phyloP scores from a whole-genome alignment of 2,797 vertebrate genomes.

The Falco berigora region DNA sequence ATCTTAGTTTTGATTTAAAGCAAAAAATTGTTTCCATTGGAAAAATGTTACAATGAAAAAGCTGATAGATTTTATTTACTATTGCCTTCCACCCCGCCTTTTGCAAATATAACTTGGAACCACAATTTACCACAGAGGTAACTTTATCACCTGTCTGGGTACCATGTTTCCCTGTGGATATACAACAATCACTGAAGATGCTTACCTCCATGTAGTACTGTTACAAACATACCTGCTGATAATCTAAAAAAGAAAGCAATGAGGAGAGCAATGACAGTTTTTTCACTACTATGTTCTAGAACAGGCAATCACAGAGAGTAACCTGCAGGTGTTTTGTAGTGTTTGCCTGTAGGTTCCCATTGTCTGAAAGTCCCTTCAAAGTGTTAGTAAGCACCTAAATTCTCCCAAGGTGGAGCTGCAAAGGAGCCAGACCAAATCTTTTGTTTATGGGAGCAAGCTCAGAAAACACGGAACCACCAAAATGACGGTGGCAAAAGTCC shows the following conservation, averaged over 20 bases:
- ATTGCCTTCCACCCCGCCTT: background rate
- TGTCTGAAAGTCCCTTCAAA: background rate
- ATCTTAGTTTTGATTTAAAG: background rate
- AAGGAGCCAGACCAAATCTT: background rate
- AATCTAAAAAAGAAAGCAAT: background rate
- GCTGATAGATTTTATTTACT: background rate
- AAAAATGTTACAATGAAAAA: background rate
- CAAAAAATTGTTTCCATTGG: background rate
- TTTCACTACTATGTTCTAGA: background rate
- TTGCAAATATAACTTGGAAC: background rate
- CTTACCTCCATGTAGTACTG: background rate
- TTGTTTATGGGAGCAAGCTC: background rate
- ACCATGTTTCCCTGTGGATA: background rate
- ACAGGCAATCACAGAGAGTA: background rate
- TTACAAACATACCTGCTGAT: background rate
- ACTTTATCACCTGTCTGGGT: background rate
- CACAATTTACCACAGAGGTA: background rate
- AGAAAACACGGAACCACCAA: background rate
- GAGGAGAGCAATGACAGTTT: background rate
- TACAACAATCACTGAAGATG: background rate
- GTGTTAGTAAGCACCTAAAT: background rate
- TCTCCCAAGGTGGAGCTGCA: background rate
- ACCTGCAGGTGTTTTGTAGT: background rate
- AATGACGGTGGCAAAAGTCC: background rate
- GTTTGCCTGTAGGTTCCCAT: background rate